Conservation (phyloP, 2,797 vertebrate species). For the Sebastes iracundus region DNA sequence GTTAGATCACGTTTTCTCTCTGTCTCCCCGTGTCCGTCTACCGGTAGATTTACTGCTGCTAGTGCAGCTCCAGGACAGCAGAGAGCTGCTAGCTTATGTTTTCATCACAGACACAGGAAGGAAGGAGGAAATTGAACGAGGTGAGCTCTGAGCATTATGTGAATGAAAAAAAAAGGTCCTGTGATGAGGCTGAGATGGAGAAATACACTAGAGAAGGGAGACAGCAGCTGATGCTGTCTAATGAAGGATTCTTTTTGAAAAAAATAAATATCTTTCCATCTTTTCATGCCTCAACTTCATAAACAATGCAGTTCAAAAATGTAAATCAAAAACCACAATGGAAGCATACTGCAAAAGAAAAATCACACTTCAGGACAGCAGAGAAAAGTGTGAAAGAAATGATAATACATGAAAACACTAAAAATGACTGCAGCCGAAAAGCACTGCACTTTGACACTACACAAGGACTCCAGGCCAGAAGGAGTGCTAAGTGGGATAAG, state of each 20-base stretch:
- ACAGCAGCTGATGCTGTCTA: background rate
- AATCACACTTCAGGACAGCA: background rate
- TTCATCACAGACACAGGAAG: slow-evolving; percentile 76
- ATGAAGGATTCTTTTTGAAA: background rate
- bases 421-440: background rate
- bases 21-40: slow-evolving; percentile 36
- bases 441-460: background rate
- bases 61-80: slow-evolving; percentile 54
- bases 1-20: slow-evolving; percentile 51
- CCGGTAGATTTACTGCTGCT: slow-evolving; percentile 65
- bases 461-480: slow-evolving; percentile 6
- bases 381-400: background rate
- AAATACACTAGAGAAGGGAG: background rate
- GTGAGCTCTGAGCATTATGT: slow-evolving; percentile 71
- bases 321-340: background rate
- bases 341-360: background rate
- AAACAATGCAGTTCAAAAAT: background rate
- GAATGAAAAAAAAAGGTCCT: slow-evolving; percentile 42
- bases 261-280: background rate
- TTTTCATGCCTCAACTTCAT: background rate
- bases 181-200: slow-evolving; percentile 3
- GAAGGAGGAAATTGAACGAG: slow-evolving; percentile 77
- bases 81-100: slow-evolving; percentile 64
- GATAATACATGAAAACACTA: background rate
- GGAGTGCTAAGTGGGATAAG: slow-evolving; percentile 31